phyloP scores from a whole-genome alignment of 2,888 invertebrate genomes.

The Eilema griseolum region DNA sequence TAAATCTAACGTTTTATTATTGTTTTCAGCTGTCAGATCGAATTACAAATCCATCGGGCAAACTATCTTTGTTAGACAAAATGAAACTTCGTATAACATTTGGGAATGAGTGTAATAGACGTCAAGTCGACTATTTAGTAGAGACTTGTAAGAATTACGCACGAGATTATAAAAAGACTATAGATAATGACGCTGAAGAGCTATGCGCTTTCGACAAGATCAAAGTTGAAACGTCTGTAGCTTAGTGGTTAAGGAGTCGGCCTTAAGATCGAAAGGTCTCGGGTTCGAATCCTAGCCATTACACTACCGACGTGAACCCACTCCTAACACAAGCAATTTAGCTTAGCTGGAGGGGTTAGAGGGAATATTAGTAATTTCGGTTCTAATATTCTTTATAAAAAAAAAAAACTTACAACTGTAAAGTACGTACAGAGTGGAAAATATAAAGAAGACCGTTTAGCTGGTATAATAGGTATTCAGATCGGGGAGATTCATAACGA shows the following conservation, averaged over 20 bases:
- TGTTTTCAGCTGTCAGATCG: slow-evolving; percentile 65
- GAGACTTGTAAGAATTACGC: slow-evolving; percentile 63
- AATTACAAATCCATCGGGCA: slow-evolving; percentile 60
- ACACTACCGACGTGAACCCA: too few relatives aligned
- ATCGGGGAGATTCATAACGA: too few relatives aligned
- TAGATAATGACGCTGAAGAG: neutral
- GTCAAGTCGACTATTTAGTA: slow-evolving; percentile 63
- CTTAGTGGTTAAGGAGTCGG: too few relatives aligned
- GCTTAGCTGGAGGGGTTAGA: too few relatives aligned
- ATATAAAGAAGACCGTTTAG: too few relatives aligned
- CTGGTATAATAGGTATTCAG: too few relatives aligned
- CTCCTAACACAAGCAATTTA: too few relatives aligned
- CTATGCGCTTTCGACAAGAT: neutral
- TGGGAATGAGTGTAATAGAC: slow-evolving; percentile 71
- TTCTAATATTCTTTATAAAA: too few relatives aligned
- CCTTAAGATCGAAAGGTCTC: too few relatives aligned
- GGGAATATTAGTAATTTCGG: too few relatives aligned
- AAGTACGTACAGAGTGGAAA: neutral
- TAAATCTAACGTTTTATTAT: neutral
- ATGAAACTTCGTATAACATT: slow-evolving; percentile 69
- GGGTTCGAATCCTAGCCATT: too few relatives aligned
- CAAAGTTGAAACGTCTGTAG: too few relatives aligned
- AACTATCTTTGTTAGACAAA: slow-evolving; percentile 70
- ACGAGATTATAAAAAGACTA: neutral
- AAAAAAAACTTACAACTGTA: neutral